Conservation (phyloP, 2,113 vertebrate species). For the Centropristis striata region DNA sequence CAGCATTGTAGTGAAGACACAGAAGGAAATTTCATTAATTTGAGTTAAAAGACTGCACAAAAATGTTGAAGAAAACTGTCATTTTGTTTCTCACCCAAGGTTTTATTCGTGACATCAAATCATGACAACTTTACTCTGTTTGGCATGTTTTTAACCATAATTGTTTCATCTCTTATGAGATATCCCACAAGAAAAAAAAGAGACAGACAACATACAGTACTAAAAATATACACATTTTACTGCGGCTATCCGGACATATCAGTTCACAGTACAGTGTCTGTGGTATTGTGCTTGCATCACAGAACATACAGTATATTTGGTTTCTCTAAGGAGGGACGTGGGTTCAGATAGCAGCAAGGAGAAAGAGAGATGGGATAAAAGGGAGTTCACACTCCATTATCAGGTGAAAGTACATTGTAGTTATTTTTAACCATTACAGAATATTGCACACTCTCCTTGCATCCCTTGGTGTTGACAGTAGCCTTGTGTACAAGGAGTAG, state of each 20-base stretch:
- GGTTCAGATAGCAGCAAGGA: constrained; percentile 52
- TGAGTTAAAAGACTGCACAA: neutral
- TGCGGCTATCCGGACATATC: constrained; percentile 66
- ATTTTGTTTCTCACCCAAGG: neutral
- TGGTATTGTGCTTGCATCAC: constrained; percentile 44
- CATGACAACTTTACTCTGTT: neutral
- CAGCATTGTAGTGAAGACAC: neutral
- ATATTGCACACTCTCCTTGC: constrained; percentile 36
- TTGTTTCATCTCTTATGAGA: neutral
- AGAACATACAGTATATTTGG: constrained; percentile 13
- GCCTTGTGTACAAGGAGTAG: constrained; percentile 28
- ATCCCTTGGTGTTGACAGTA: constrained; percentile 54
- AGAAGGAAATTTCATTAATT: constrained; percentile 9
- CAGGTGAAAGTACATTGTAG: constrained; percentile 29
- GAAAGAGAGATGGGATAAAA: constrained; percentile 35
- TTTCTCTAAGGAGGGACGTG: constrained; percentile 42
- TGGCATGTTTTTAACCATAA: neutral
- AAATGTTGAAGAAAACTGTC: neutral
- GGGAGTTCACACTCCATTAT: constrained; percentile 56
- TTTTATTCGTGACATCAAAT: neutral
- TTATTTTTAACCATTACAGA: constrained; percentile 34
- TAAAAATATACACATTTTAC: constrained; percentile 80
- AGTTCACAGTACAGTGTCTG: constrained; percentile 48
- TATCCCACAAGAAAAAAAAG: neutral
- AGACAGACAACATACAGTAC: constrained; percentile 29